Conservation (phyloP, 2,113 vertebrate species). For the Dicerorhinus sumatrensis region DNA sequence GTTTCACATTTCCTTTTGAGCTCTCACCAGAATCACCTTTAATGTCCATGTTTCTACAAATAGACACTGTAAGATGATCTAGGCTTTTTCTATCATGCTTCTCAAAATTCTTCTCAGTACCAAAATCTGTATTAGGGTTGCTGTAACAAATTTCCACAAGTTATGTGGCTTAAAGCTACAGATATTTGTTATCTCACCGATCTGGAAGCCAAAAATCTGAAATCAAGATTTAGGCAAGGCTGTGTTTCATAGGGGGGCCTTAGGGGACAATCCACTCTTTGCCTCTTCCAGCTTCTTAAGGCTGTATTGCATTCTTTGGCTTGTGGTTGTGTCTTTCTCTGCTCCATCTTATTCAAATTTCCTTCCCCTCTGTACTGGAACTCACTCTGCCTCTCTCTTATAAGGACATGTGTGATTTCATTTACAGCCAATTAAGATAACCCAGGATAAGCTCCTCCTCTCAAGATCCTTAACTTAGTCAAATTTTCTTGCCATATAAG, state of each 20-base stretch:
- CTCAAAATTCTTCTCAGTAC: background rate
- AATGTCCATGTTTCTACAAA: background rate
- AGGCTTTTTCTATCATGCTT: background rate
- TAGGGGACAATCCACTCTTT: background rate
- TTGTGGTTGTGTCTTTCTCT: background rate
- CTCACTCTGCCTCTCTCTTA: background rate
- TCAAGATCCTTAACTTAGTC: background rate
- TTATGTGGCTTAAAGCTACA: background rate
- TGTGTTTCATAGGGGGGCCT: background rate
- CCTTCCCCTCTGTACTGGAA: background rate
- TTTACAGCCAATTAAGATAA: background rate
- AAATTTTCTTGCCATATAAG: background rate
- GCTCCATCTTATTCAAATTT: background rate
- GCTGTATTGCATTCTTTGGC: background rate
- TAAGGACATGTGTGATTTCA: background rate
- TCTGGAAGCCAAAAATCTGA: background rate
- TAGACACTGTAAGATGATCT: background rate
- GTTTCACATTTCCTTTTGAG: background rate
- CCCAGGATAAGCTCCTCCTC: background rate
- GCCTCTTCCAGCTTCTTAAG: background rate
- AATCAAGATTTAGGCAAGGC: background rate
- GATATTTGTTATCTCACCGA: background rate
- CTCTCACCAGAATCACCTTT: background rate
- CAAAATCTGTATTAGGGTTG: background rate
- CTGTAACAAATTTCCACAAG: background rate